Percentiles rank a stretch among this genome's conserved stretches.
phyloP scores from a whole-genome alignment of 2,888 invertebrate species.

The Lamellibrachia satsuma region DNA sequence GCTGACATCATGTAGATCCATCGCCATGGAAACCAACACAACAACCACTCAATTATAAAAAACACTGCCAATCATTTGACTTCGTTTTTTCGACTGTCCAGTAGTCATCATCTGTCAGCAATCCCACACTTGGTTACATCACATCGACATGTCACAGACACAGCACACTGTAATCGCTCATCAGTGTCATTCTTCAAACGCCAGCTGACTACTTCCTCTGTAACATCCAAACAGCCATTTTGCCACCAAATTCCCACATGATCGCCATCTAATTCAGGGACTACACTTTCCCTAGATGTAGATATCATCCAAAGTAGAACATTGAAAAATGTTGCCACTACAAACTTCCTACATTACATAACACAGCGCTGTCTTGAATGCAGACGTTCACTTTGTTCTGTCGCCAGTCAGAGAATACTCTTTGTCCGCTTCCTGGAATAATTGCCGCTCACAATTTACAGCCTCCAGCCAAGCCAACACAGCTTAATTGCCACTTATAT shows the following conservation, averaged over 20 bases:
- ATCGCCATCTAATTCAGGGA: neutral
- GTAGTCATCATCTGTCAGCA: neutral
- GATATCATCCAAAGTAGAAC: neutral
- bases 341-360: neutral
- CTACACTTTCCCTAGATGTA: neutral
- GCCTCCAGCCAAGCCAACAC: neutral
- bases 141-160: neutral
- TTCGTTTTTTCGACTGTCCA: neutral
- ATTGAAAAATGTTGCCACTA: neutral
- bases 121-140: neutral
- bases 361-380: neutral
- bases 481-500: neutral
- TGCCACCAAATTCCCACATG: neutral
- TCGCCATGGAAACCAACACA: neutral
- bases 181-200: neutral
- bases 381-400: neutral
- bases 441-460: neutral
- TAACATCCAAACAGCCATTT: neutral
- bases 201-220: neutral
- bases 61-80: neutral
- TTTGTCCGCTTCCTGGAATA: neutral
- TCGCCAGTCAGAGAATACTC: neutral
- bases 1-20: neutral
- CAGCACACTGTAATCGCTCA: neutral
- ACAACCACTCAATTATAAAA: conserved; percentile 1